Evolutionary conservation across 2,797 vertebrate species (phyloP).

Genomic region (Glyptemys insculpta): DNA sequence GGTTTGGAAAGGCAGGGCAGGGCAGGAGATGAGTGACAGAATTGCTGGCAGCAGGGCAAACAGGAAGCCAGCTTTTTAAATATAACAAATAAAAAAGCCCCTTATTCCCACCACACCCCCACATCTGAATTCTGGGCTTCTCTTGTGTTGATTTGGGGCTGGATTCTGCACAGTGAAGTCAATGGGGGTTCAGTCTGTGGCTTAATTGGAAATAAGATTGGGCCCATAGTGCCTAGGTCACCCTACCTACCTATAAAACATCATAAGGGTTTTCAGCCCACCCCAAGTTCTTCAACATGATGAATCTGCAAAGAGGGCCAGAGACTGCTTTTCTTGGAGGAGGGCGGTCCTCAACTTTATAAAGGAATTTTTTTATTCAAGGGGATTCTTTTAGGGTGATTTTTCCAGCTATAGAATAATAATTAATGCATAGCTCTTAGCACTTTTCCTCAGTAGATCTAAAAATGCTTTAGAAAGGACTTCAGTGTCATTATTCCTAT

Average conservation of each 20-base stretch:
- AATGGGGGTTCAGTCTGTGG: not conserved
- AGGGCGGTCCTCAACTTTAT: not conserved
- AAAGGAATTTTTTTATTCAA: not conserved
- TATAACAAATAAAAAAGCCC: not conserved
- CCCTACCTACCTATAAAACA: not conserved
- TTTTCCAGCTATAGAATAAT: too few species aligned
- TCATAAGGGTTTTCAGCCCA: not conserved
- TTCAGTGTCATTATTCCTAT: not conserved
- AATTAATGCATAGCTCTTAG: too few species aligned
- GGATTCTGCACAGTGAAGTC: not conserved
- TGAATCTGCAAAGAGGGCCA: not conserved
- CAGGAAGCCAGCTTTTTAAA: not conserved
- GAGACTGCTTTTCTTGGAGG: not conserved
- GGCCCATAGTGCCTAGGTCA: not conserved
- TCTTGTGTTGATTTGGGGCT: not conserved
- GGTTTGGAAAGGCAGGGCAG: fast-evolving
- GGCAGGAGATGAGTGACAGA: not conserved
- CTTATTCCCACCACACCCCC: not conserved
- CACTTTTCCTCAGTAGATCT: too few species aligned
- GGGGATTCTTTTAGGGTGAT: not conserved
- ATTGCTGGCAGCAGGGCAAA: fast-evolving
- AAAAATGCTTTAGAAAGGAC: too few species aligned
- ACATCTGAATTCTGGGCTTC: not conserved
- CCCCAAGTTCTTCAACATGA: not conserved
- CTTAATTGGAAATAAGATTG: not conserved